A percentile compares a stretch with the other conserved stretches of the same genome.
Conservation (phyloP, 2,888 invertebrate species). For the Zhengitettix transpicula region DNA sequence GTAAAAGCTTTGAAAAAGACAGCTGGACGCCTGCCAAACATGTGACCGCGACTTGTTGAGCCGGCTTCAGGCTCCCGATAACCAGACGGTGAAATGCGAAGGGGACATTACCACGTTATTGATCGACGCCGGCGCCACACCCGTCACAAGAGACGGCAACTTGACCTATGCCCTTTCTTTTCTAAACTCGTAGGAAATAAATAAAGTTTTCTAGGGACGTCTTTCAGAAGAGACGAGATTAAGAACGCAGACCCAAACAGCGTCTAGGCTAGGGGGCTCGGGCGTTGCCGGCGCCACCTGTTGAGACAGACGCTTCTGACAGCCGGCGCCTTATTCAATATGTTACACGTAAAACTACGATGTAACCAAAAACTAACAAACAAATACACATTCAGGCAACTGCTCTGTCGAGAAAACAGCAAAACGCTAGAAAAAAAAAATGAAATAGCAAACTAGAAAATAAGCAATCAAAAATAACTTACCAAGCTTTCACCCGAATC, state of each 20-base stretch:
- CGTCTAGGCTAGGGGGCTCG: neutral
- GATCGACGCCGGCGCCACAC: neutral
- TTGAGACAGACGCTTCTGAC: neutral
- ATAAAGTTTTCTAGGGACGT: neutral
- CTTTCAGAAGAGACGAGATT: neutral
- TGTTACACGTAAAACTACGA: neutral
- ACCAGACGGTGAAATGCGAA: neutral
- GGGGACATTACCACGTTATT: neutral
- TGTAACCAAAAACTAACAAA: no score
- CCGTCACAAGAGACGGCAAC: neutral
- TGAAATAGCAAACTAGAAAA: neutral
- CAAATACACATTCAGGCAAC: no score
- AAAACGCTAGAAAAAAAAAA: neutral
- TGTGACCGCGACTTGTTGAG: neutral
- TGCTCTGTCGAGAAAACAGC: no score
- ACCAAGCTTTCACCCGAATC: conserved; percentile 75
- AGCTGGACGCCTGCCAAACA: neutral
- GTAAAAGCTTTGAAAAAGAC: no score
- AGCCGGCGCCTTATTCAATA: neutral
- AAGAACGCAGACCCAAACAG: neutral
- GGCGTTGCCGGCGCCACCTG: neutral
- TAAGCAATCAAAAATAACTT: conserved; percentile 27
- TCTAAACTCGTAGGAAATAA: neutral
- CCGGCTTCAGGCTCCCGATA: neutral
- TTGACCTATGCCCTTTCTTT: neutral